Percentiles rank a stretch among this genome's conserved stretches.
These are phyloP conservation scores for Zosterops pallidus DNA, from an alignment of 2,113 vertebrate genomes.

Conservation along the genomic window DNA sequence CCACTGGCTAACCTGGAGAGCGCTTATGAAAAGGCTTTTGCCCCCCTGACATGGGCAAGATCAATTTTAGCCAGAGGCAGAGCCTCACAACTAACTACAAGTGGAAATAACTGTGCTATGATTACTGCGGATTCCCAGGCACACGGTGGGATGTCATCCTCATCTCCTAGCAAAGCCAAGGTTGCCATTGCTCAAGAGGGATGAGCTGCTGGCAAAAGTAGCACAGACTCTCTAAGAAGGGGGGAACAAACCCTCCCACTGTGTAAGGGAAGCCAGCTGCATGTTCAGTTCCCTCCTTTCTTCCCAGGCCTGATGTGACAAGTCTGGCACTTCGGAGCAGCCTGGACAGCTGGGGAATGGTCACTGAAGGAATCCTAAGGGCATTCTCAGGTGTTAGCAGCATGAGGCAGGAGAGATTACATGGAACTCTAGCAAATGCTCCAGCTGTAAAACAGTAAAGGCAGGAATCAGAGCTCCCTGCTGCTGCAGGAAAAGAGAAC, in stretches of 20 bases:
- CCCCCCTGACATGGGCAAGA: background rate
- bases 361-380: background rate
- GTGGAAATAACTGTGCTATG: background rate
- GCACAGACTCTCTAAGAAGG: background rate
- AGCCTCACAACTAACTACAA: background rate
- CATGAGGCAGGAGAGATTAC: background rate
- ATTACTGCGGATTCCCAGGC: background rate
- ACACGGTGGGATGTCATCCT: background rate
- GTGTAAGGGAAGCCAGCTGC: background rate
- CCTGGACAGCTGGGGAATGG: background rate
- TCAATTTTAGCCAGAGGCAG: background rate
- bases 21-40: background rate
- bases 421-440: background rate
- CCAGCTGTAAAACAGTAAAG: background rate
- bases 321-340: background rate
- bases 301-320: background rate
- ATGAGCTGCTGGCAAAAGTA: background rate
- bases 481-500: background rate
- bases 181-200: background rate
- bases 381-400: background rate
- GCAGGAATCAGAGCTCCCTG: background rate
- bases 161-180: background rate
- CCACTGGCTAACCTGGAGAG: background rate
- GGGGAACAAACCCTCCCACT: rapidly evolving
- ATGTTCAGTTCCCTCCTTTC: background rate